Percentiles rank a stretch among this genome's conserved stretches.
Evolutionary conservation across 1,140 invertebrate species (phyloP).

Genomic region (Acromyrmex echinatior): DNA sequence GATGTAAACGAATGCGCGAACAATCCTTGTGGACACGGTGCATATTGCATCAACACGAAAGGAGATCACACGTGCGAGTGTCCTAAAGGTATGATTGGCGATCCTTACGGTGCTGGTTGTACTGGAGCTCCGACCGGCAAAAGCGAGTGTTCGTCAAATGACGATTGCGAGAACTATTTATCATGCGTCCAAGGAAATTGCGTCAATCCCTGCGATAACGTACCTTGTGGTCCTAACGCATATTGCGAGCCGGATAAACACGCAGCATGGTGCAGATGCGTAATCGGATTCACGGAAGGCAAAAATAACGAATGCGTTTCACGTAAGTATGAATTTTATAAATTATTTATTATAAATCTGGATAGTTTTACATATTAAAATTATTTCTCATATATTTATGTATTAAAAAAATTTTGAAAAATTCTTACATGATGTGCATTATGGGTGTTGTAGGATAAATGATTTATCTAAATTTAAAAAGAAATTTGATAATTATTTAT

Average conservation of each 20-base stretch:
- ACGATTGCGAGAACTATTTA: constrained; percentile 93
- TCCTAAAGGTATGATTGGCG: constrained; percentile 92
- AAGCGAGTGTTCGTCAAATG: constrained; percentile 90
- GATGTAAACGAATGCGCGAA: constrained; percentile 94
- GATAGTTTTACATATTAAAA: neutral
- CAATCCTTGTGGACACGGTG: constrained; percentile 94
- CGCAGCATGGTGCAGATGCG: constrained; percentile 95
- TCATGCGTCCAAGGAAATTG: constrained; percentile 92
- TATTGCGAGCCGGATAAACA: constrained; percentile 96
- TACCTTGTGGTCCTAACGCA: constrained; percentile 94
- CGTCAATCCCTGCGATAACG: constrained; percentile 92
- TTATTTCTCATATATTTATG: too few relatives aligned
- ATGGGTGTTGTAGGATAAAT: neutral
- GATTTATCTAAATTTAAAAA: constrained; percentile 9
- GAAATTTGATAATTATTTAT: constrained; percentile 37
- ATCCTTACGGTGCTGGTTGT: constrained; percentile 94
- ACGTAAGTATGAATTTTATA: constrained; percentile 86
- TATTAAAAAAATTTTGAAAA: neutral
- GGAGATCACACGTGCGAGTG: constrained; percentile 95
- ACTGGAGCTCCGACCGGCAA: constrained; percentile 86
- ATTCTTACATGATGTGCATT: neutral
- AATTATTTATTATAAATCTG: neutral
- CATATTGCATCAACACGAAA: constrained; percentile 95
- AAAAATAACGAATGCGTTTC: constrained; percentile 93
- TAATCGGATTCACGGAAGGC: constrained; percentile 92